phyloP scores from a whole-genome alignment of 2,888 invertebrate species.

The Caenorhabditis parvicauda region DNA sequence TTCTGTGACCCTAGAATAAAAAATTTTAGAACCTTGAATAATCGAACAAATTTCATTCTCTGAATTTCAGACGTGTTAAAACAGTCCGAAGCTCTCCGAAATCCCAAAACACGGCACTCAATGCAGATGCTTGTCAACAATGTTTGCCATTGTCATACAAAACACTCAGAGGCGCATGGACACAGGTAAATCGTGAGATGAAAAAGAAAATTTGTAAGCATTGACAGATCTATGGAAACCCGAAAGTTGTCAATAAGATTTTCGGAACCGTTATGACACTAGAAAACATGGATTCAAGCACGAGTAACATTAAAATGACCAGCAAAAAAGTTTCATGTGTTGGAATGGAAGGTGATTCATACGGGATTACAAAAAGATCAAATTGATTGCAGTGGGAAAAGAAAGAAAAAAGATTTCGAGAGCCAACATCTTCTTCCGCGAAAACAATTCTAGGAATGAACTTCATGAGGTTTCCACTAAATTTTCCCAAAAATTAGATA shows the following conservation, averaged over 20 bases:
- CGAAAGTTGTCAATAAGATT: conserved; percentile 46
- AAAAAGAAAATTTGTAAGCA: not conserved
- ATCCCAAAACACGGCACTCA: too few species aligned
- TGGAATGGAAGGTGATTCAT: conserved; percentile 43
- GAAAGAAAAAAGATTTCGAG: conserved; percentile 16
- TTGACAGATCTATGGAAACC: conserved; percentile 50
- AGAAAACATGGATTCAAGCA: conserved; percentile 21
- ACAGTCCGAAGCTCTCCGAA: too few species aligned
- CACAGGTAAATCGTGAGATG: conserved; percentile 41
- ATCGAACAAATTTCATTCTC: too few species aligned
- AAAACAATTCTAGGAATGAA: conserved; percentile 36
- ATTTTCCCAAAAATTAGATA: not conserved
- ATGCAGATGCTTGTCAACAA: conserved; percentile 29
- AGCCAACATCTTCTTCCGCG: conserved; percentile 52
- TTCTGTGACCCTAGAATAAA: too few species aligned
- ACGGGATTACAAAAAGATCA: conserved; percentile 10
- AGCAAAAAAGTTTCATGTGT: conserved; percentile 45
- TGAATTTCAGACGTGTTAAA: too few species aligned
- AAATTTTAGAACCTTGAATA: too few species aligned
- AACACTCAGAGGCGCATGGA: conserved; percentile 51
- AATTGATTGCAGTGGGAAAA: conserved; percentile 22
- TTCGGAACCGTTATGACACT: conserved; percentile 50
- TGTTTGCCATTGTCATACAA: conserved; percentile 45
- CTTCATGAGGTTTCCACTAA: conserved; percentile 44
- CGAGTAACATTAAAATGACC: conserved; percentile 30